Evolutionary conservation across 2,888 invertebrate species (phyloP).

Genomic region (Nephrotoma guestfalica): DNA sequence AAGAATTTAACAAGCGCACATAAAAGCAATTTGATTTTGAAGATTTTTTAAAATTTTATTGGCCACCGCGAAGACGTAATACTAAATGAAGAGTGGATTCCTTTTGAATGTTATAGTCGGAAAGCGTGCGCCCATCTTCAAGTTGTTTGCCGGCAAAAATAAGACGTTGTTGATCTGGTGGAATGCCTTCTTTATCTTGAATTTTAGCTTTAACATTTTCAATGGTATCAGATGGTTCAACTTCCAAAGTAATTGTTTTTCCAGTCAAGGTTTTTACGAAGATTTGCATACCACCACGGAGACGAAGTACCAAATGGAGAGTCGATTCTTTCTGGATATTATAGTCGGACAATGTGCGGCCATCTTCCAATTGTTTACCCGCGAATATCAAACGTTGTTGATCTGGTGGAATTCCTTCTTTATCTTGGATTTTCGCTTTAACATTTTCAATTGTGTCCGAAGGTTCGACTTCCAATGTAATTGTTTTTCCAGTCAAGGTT

Average conservation of each 20-base stretch:
- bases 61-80: not conserved
- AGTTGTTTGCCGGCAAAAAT: constrained; percentile 90
- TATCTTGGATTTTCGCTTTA: constrained; percentile 83
- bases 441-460: constrained; percentile 93
- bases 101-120: constrained; percentile 47
- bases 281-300: constrained; percentile 97
- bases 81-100: not conserved
- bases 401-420: constrained; percentile 76
- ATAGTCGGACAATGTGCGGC: constrained; percentile 82
- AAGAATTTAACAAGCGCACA: not conserved
- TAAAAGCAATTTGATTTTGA: not conserved
- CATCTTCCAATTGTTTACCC: constrained; percentile 92
- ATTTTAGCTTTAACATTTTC: constrained; percentile 92
- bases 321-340: constrained; percentile 93
- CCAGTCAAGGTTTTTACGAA: constrained; percentile 91
- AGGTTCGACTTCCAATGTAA: constrained; percentile 85
- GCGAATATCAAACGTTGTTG: constrained; percentile 87
- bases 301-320: constrained; percentile 71
- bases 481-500: constrained; percentile 88
- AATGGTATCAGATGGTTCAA: constrained; percentile 83
- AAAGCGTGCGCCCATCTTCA: constrained; percentile 84
- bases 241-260: constrained; percentile 85
- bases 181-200: constrained; percentile 83
- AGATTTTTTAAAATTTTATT: not conserved
- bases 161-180: constrained; percentile 79